These are phyloP conservation scores for Mythimna albipuncta DNA, from an alignment of 2,888 invertebrate species.

Conservation along the genomic window DNA sequence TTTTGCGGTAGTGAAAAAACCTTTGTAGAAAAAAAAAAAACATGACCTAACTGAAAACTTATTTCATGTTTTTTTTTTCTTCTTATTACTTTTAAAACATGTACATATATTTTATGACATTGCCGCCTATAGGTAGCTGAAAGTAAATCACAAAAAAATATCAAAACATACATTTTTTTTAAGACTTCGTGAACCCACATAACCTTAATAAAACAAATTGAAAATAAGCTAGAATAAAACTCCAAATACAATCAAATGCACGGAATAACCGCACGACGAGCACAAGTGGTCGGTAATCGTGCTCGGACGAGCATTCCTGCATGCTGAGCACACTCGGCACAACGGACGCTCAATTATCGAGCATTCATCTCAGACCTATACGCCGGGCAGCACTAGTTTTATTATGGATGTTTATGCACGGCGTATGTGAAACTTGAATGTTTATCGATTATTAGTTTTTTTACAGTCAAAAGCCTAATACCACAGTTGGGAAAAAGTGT, in stretches of 20 bases:
- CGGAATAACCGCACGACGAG: conserved; percentile 35
- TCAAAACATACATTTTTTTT: no score
- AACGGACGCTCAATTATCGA: conserved; percentile 61
- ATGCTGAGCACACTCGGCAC: conserved; percentile 56
- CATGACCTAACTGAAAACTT: no score
- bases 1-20: no score
- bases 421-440: neutral
- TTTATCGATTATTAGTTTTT: conserved; percentile 5
- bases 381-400: conserved; percentile 13
- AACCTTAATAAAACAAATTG: neutral
- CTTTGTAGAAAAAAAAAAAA: no score
- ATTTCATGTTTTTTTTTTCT: no score
- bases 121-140: no score
- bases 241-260: conserved; percentile 41
- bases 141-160: no score
- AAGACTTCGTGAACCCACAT: no score
- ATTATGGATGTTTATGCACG: neutral
- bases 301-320: conserved; percentile 30
- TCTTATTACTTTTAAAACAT: no score
- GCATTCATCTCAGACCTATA: conserved; percentile 40
- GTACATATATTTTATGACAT: no score
- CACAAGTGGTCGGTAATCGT: conserved; percentile 40
- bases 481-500: no score
- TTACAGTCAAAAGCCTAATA: neutral
- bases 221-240: conserved; percentile 9